Percentiles rank a stretch among this genome's conserved stretches.
These are phyloP conservation scores for Oreocharis arfaki DNA, from an alignment of 2,113 vertebrate species.

Conservation along the genomic window DNA sequence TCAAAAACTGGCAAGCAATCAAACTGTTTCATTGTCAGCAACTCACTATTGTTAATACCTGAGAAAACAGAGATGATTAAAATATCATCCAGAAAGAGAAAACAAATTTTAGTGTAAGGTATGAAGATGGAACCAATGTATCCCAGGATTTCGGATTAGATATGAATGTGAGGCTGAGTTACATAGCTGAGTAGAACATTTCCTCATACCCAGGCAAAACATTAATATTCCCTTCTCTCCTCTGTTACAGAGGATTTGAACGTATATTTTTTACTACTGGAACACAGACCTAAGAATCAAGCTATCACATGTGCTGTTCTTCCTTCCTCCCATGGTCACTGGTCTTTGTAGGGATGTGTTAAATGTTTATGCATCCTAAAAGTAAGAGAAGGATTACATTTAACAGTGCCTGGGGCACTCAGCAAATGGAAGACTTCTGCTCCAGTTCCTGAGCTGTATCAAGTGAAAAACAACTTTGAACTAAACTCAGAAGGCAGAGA, in stretches of 20 bases:
- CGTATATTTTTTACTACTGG: not conserved
- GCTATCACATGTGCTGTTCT: not conserved
- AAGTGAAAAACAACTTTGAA: not conserved
- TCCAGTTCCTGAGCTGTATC: not conserved
- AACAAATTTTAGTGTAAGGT: not conserved
- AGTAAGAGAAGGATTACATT: not conserved
- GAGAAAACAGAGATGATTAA: not conserved
- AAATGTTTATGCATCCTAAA: not conserved
- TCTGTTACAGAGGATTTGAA: not conserved
- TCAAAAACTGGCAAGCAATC: not conserved
- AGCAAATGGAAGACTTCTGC: not conserved
- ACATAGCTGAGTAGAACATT: not conserved
- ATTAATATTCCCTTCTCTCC: not conserved
- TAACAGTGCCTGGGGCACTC: not conserved
- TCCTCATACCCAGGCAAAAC: not conserved
- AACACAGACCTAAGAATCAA: not conserved
- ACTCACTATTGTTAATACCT: not conserved
- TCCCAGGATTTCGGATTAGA: not conserved
- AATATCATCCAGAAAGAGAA: not conserved
- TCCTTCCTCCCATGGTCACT: not conserved
- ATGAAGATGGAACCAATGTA: not conserved
- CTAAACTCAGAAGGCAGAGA: not conserved
- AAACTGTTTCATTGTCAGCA: not conserved
- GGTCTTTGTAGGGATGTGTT: not conserved
- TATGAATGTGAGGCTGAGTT: not conserved